Evolutionary conservation across 2,888 invertebrate species (phyloP).

Genomic region (Hirtodrosophila duncani): DNA sequence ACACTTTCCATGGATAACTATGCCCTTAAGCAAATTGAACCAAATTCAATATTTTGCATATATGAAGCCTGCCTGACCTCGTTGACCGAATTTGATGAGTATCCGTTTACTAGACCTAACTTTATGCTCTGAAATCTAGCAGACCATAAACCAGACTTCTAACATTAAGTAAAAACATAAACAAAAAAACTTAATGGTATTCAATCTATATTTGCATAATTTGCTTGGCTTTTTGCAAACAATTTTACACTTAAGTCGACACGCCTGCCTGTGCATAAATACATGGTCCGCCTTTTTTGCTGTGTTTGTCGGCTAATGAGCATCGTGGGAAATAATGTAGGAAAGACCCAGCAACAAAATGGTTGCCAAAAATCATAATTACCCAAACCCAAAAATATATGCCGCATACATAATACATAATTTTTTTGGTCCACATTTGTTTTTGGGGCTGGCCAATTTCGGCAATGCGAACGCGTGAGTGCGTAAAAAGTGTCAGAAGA

Average conservation of each 20-base stretch:
- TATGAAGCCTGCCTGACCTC: too few species aligned
- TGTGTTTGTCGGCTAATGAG: conserved; percentile 49
- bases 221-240: conserved; percentile 53
- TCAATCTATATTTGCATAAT: conserved; percentile 50
- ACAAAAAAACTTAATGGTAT: conserved; percentile 20
- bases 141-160: too few species aligned
- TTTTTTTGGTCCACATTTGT: conserved; percentile 1
- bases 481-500: conserved; percentile 52
- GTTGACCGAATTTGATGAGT: too few species aligned
- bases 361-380: conserved; percentile 48
- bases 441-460: conserved; percentile 35
- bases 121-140: too few species aligned
- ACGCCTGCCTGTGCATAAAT: conserved; percentile 41
- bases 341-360: conserved; percentile 49
- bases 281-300: conserved; percentile 4
- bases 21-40: too few species aligned
- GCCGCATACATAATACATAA: conserved; percentile 16
- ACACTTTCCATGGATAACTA: too few species aligned
- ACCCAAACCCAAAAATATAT: conserved; percentile 52
- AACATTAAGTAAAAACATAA: conserved; percentile 3
- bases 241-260: conserved; percentile 59
- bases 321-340: conserved; percentile 60
- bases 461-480: conserved; percentile 58
- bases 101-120: too few species aligned
- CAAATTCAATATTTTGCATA: too few species aligned